Evolutionary conservation across 2,888 invertebrate species (phyloP).

Genomic region (Phortica okadai): DNA sequence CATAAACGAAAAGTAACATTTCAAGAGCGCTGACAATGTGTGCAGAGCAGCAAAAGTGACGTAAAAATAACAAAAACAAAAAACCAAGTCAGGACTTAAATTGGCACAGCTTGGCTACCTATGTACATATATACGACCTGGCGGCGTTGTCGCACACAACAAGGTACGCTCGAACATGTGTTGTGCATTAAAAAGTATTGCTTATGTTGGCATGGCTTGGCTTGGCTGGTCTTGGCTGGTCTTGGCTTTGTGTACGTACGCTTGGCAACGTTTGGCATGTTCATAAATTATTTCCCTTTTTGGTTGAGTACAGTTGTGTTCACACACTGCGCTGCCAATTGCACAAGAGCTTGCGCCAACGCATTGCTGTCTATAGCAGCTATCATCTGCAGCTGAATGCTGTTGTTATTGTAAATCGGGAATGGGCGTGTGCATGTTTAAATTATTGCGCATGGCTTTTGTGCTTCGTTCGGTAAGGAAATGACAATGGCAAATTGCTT

Average conservation of each 20-base stretch:
- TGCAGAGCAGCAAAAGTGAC: neutral
- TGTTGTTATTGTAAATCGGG: neutral
- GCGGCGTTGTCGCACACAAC: neutral
- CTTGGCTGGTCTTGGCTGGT: too few relatives aligned
- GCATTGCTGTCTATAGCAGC: too few relatives aligned
- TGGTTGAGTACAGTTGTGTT: neutral
- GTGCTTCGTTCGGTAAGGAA: slow-evolving; percentile 13
- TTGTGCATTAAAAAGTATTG: slow-evolving; percentile 21
- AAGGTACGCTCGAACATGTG: slow-evolving; percentile 3
- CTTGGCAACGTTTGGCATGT: neutral
- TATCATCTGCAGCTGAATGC: neutral
- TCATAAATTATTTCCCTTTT: slow-evolving; percentile 14
- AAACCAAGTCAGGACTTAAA: too few relatives aligned
- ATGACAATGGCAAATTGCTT: slow-evolving; percentile 60
- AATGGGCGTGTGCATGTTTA: neutral
- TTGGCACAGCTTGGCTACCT: too few relatives aligned
- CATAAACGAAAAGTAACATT: neutral
- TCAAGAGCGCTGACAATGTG: slow-evolving; percentile 7
- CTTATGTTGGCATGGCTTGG: neutral
- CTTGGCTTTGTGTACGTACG: too few relatives aligned
- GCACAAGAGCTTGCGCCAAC: neutral
- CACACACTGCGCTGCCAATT: neutral
- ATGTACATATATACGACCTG: too few relatives aligned
- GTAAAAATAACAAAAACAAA: neutral
- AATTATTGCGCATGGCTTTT: neutral